These are phyloP conservation scores for Mesocentrotus franciscanus DNA, from an alignment of 53 echinoderm and acorn worm genomes.

Conservation along the genomic window DNA sequence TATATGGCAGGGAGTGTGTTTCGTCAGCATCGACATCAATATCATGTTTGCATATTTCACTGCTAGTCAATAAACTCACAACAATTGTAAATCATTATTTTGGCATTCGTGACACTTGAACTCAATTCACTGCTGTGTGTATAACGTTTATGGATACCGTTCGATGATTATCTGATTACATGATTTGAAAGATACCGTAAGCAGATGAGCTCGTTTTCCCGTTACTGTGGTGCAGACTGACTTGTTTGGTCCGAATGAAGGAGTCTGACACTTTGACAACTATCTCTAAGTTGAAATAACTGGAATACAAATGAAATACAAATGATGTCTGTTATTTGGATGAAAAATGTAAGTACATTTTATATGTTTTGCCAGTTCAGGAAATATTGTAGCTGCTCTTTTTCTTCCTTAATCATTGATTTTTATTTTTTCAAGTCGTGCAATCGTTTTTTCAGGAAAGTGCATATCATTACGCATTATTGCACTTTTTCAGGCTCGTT, in stretches of 20 bases:
- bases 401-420: too few relatives aligned
- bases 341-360: background rate
- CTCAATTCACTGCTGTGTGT: too few relatives aligned
- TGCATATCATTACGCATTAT: background rate
- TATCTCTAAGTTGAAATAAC: background rate
- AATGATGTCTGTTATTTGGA: background rate
- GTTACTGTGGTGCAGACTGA: too few relatives aligned
- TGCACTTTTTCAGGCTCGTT: too few relatives aligned
- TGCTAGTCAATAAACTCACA: background rate
- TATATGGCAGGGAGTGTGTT: too few relatives aligned
- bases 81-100: background rate
- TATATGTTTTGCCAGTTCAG: background rate
- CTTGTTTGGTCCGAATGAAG: background rate
- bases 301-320: background rate
- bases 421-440: too few relatives aligned
- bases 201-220: too few relatives aligned
- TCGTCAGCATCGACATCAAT: too few relatives aligned
- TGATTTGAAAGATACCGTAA: too few relatives aligned
- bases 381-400: background rate
- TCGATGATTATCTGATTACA: too few relatives aligned
- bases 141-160: too few relatives aligned
- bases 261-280: background rate
- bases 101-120: background rate
- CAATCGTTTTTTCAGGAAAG: too few relatives aligned
- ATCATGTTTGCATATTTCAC: background rate